Conservation (phyloP, 2,797 vertebrate species). For the Tachyglossus aculeatus region DNA sequence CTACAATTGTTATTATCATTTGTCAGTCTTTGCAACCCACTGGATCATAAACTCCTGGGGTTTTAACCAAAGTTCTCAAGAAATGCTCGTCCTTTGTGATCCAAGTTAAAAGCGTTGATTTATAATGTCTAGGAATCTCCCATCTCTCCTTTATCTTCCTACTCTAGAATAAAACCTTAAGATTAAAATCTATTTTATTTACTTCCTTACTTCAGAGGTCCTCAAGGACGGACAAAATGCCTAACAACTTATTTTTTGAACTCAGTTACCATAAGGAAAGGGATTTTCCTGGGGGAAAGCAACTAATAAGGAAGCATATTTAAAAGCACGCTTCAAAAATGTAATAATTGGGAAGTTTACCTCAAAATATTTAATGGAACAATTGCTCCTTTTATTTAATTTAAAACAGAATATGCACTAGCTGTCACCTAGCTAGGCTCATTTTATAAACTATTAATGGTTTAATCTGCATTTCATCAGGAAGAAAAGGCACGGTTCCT, state of each 20-base stretch:
- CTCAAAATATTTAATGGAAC: conserved; percentile 22
- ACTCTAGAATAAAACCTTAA: conserved; percentile 36
- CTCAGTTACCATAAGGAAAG: conserved; percentile 1
- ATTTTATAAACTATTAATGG: conserved; percentile 68
- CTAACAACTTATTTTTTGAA: background rate
- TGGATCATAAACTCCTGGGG: too few relatives aligned
- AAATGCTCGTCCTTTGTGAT: conserved; percentile 29
- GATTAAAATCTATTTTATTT: conserved; percentile 23
- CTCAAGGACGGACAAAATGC: background rate
- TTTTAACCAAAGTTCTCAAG: too few relatives aligned
- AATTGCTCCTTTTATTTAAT: conserved; percentile 53
- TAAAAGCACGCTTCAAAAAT: conserved; percentile 48
- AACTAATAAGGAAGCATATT: conserved; percentile 37
- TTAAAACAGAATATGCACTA: conserved; percentile 46
- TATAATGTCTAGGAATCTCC: conserved; percentile 36
- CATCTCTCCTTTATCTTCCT: conserved; percentile 12
- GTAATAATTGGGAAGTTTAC: conserved; percentile 28
- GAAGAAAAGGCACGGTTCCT: conserved; percentile 39
- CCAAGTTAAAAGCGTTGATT: conserved; percentile 23
- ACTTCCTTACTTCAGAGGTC: background rate
- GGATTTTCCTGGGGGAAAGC: conserved; percentile 4
- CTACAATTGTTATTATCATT: too few relatives aligned
- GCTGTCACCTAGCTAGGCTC: conserved; percentile 31
- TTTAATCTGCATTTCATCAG: conserved; percentile 66
- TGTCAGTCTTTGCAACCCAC: too few relatives aligned